Base-by-base conservation (phyloP, 2,797 vertebrate genomes). In the Tadarida brasiliensis region DNA sequence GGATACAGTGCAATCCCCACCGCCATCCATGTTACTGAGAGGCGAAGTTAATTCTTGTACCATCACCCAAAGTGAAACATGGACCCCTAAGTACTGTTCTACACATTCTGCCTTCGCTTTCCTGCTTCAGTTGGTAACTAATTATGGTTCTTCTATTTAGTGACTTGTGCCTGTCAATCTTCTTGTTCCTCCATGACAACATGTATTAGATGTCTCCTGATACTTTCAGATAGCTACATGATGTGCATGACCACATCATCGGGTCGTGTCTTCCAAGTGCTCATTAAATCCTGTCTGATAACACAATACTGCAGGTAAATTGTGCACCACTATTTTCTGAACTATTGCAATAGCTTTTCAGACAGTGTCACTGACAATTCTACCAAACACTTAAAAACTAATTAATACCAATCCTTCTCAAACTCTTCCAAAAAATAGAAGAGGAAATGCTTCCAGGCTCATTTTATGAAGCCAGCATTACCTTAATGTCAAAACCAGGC, bases 11-110 rank as follows among this genome's bases (percentile, higher is more conserved):
- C 0, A 0, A 24, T 1, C 15, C 16, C 47, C 5, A 0, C 20
- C 15, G 9, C 5, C 17, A 5, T 4, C 1, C 19, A 0, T 0
- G 2, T 0, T 0, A 0, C 51, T 7, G 9, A 2, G 80, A 30
- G 39, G 1, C 0, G 0, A 15, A 7, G 35, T 1, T 11, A 3
- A 1, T 28, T 44, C n/a, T 19, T 28, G 26, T 51, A 0, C 10
- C 14, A 0, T 1, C 2, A 26, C 20, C 24, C 5, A 1, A 2
- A 7, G 1, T 0, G 44, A 35, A 47, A 3, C 4, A 4, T 0
- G 1, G 1, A 0, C 28, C 57, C 9, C n/a, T 16, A 0, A 15
- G 8, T 20, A 1, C 2, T 0, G 11, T 44, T 22, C 57, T 22
- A 3, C 8, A 7, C 2, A 0, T 0, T 0, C 26, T 2, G 16